Base-by-base conservation (phyloP, 2,797 vertebrate species). In the Rhodeus uyekii region DNA sequence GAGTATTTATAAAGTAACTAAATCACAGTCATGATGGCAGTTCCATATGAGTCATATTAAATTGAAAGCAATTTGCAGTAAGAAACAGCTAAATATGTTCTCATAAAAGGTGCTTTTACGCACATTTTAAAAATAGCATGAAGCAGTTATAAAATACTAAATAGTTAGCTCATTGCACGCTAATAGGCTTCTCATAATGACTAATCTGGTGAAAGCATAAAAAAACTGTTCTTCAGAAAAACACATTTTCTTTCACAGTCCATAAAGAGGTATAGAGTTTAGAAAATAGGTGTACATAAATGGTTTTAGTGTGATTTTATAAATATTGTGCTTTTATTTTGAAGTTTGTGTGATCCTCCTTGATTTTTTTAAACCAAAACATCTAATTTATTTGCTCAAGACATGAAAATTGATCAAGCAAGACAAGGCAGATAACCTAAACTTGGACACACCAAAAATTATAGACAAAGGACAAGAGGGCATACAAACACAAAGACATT, bases 1-100 rank as follows among this genome's bases (percentile, higher is more conserved):
- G n/a, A 67, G 19, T 60, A 27, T 71, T 69, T 58, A 68, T 32
- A 18, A 58, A 58, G 24, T 55, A 79, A 80, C 38, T 46, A 34
- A 80, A n/a, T 71, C 67, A 44, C 16, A 53, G 46, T 53, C 48
- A 68, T 42, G 36, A 69, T 29, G 24, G 19, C 63, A n/a, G 34
- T 29, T 34, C 32, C 36, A n/a, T 18, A 7, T 13, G 34, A 71
- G 36, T 75, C 38, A 58, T 44, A 44, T 44, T 29, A 60, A 29
- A 16, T 16, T 58, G 7, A 44, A 69, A 58, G 42, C 27, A 63
- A 76, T 32, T 34, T 64, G 39, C 39, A 36, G 60, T 44, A n/a
- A 34, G 38, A 13, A 67, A 67, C 36, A 42, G 38, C 48, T 38
- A 6, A 60, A 55, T 68, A 46, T 27, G 44, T 13, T 55, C n/a